Evolutionary conservation across 2,113 vertebrate genomes (phyloP), one percentile per base, ranked within the genome.

Genomic region (Paralichthys olivaceus): DNA sequence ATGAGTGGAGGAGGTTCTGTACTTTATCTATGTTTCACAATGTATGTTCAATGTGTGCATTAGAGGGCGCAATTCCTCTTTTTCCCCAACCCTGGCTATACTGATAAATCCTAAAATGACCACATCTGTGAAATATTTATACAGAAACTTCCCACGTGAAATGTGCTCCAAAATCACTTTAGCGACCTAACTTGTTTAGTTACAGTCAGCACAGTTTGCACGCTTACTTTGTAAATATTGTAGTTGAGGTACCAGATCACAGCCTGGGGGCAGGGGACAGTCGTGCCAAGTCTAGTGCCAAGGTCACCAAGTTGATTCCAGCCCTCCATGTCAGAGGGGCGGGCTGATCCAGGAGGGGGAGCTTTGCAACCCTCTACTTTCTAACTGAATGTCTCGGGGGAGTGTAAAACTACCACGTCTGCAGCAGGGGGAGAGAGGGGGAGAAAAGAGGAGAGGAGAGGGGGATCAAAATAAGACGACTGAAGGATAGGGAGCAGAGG

Each of bases 331-430:
- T 64, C 25, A 5, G 66, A 76, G 73, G 81, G 90, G 91, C 84
- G 91, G 90, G 80, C 68, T n/a, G 77, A 80, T 65, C 22, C 34
- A 11, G 79, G 64, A 86, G 80, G 73, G 80, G 84, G 85, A 81
- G 83, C 70, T 54, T 70, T 77, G 83, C 72, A 81, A 60, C 17
- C 58, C 75, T 73, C 68, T 47, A 23, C 81, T 87, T 88, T 89
- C 79, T 78, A 72, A 79, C 80, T 79, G 1, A 74, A 84, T 59
- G 83, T 82, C 88, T 83, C 89, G 25, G 20, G 84, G 82, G 84
- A 77, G 65, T 22, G 79, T 87, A 87, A 72, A 85, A 79, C 87
- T 78, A 94, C 90, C 94, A 94, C 92, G 93, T 94, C 90, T 90
- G 91, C 92, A 93, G 79, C 85, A 60, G 58, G 20, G 20, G 15